Evolutionary conservation across 2,113 vertebrate genomes (phyloP), one percentile per base, ranked within the genome.

Genomic region (Passer montanus): DNA sequence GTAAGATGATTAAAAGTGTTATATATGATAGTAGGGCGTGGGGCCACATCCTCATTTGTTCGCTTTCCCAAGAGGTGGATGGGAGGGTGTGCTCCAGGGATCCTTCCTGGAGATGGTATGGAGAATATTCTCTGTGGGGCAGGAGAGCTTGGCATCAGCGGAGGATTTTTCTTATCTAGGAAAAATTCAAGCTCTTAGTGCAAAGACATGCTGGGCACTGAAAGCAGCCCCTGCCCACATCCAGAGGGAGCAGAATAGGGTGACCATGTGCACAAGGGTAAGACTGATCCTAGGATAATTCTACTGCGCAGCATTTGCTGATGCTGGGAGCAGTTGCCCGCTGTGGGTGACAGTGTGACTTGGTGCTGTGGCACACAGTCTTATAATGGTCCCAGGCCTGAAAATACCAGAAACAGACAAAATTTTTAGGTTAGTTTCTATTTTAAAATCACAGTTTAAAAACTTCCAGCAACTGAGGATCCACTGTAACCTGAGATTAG

Each of bases 1-100:
- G 68, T 84, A 94, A 67, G 85, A 90, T 78, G 93, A 97, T 96
- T 96, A 84, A 86, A 95, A 93, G 83, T 41, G 55, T 84, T 93
- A 52, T 67, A 64, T 75, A 63, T 6, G 3, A 47, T 68, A 64
- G 73, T 41, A 80, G 85, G 72, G 90, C 3, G 3, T 86, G 37
- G 47, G 56, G 85, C 93, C 81, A 87, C 50, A 66, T 82, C 62
- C 78, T 95, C 74, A 60, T 75, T 72, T 16, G 3, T 90, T 91
- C 93, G 44, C 84, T 84, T 77, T 94, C 55, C 67, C 85, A 77
- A 58, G 70, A 91, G 47, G 26, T 80, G 59, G 67, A 68, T 84
- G 37, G 22, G 41, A 84, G 39, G 37, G 22, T n/a, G 59, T 63
- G 87, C 55, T 77, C 46, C 68, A 88, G 60, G 55, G 23, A 70